Base-by-base conservation (phyloP, 2,113 vertebrate species). In the Syngnathus floridae region DNA sequence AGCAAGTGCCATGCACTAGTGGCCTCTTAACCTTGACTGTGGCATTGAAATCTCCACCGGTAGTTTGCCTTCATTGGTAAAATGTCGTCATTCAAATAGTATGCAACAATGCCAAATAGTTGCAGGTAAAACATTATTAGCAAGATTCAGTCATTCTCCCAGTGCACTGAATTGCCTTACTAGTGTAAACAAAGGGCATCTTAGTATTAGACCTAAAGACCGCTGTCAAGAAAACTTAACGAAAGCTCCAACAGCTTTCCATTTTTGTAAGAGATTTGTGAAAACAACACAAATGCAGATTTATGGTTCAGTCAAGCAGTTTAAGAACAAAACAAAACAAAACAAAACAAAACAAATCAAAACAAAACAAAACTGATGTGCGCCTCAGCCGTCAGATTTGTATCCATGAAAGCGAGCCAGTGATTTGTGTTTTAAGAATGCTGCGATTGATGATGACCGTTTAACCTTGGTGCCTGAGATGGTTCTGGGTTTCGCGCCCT, bases 401-500 rank as follows among this genome's bases (percentile, higher is more conserved):
- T 65, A 63, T 4, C 49, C 73, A 0, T 80, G 41, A 52, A 86
- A 77, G 7, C 54, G 74, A 0, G 55, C 63, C 14, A 88, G 37
- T 0, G 86, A 60, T 36, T 90, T 91, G 71, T 86, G 84, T 74
- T 92, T 92, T 64, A 92, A 87, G 17, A 90, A 76, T 0, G 85
- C 89, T 0, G 91, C 90, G 0, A 92, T 55, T 0, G 91, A 91
- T 0, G 88, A 5, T 1, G 90, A 84, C 64, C 91, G 86, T 55
- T 89, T 91, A 22, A 91, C 88, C 37, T 65, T 69, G 0, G 5
- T 37, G 52, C 57, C 62, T 1, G 69, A 11, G 5, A 60, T 0
- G 11, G 36, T 72, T 64, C 4, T 1, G 5, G 62, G 76, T 37
- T 71, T 68, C 40, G 38, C 31, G 7, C 55, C 64, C 0, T 58